Evolutionary conservation across 2,113 vertebrate species (phyloP), one percentile per base, ranked within the genome.

Genomic region (Malurus elegans): DNA sequence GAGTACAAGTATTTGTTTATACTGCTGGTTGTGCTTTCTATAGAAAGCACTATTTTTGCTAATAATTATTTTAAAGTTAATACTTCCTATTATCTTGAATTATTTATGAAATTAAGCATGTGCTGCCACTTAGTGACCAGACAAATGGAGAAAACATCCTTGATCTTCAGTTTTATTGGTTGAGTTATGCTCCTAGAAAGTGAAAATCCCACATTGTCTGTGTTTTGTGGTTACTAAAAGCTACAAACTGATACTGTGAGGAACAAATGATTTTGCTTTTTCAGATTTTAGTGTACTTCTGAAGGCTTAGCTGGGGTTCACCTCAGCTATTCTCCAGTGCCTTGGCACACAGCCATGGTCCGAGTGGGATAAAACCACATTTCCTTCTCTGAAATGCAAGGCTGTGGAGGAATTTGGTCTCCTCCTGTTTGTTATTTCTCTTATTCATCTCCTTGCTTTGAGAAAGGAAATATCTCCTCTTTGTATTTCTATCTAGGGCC

Each of bases 21-120:
- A 67, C 58, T 56, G 66, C 47, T 96, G 79, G 80, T 66, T 58
- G 50, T 91, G 87, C 96, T 89, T 96, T 87, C 86, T 93, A 96
- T 71, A 83, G 75, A 85, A 95, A 93, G 78, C 36, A 56, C 67
- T 75, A 21, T 72, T 96, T 97, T 97, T 96, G 60, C 88, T 96
- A 84, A 78, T 97, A 97, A 96, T 97, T 97, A 96, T 76, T 96
- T 97, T 96, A 84, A 95, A 97, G 94, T 97, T 98, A 97, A 96
- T 97, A 97, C 92, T 97, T 97, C 67, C 86, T 90, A 97, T 97
- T 98, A 95, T 66, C 81, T 91, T 98, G 94, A 97, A 98, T 98
- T 95, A 98, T 98, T 98, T 97, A 98, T 98, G 93, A 96, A 97
- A 95, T 92, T 90, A 97, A 96, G 72, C 83, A 61, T 95, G 71